A percentile compares a stretch with the other conserved stretches of the same genome.
Evolutionary conservation across 2,888 invertebrate species (phyloP).

Genomic region (Platerodrilus igneus): DNA sequence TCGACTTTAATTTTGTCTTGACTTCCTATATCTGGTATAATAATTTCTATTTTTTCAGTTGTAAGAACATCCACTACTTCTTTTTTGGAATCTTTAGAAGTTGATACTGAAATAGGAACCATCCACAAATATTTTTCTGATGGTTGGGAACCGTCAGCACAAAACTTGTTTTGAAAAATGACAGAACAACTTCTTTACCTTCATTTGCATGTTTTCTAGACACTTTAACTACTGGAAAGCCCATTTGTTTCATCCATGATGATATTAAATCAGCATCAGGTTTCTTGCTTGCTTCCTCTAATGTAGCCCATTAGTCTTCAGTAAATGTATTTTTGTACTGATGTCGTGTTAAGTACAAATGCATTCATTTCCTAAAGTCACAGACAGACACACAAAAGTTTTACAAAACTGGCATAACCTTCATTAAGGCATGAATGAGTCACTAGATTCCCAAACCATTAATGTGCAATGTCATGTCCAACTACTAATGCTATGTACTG

Average conservation of each 20-base stretch:
- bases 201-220: constrained; percentile 53
- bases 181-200: constrained; percentile 62
- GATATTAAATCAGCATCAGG: constrained; percentile 90
- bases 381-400: constrained; percentile 87
- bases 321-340: constrained; percentile 88
- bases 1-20: constrained; percentile 88
- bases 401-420: constrained; percentile 83
- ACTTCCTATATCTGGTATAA: constrained; percentile 64
- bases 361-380: constrained; percentile 89
- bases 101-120: constrained; percentile 80
- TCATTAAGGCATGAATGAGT: constrained; percentile 94
- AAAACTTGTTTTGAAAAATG: constrained; percentile 78
- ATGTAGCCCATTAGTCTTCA: constrained; percentile 85
- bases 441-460: constrained; percentile 97
- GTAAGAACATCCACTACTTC: constrained; percentile 40
- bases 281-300: constrained; percentile 83
- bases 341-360: constrained; percentile 78
- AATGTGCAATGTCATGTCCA: constrained; percentile 90
- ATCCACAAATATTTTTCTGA: constrained; percentile 71
- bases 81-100: constrained; percentile 60
- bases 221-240: constrained; percentile 78
- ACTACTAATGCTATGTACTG: constrained; percentile 85
- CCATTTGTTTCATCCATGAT: constrained; percentile 84
- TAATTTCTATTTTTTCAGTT: constrained; percentile 58
- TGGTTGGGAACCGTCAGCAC: constrained; percentile 69